phyloP scores from a whole-genome alignment of 2,113 vertebrate species.

The Ginglymostoma cirratum region DNA sequence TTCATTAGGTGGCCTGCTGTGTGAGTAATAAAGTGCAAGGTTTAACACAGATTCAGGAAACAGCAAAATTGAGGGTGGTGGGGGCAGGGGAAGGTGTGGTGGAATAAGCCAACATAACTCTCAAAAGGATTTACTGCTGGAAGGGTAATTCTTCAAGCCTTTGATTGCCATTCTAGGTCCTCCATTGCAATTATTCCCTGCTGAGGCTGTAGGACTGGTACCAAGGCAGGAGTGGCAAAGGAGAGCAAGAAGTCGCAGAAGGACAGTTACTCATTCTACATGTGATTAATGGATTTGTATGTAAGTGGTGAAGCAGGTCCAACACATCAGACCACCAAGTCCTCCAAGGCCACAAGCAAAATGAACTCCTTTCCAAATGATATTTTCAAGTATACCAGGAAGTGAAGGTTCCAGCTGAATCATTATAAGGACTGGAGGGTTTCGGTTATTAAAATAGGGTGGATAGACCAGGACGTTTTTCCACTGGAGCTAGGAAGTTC shows the following conservation, averaged over 20 bases:
- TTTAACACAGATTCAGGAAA: slow-evolving; percentile 11
- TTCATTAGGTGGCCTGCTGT: slow-evolving; percentile 4
- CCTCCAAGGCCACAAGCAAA: neutral
- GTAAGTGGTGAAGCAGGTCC: neutral
- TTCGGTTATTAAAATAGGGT: no score
- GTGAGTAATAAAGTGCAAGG: neutral
- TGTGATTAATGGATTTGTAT: neutral
- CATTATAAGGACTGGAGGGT: no score
- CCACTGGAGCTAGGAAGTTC: no score
- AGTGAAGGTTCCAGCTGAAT: neutral
- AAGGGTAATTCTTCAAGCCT: neutral
- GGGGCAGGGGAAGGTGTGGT: neutral
- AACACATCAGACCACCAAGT: neutral
- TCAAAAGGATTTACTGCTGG: neutral
- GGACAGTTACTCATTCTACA: neutral
- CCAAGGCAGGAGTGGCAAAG: neutral
- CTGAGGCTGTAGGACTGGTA: neutral
- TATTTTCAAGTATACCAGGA: neutral
- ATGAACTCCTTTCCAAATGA: neutral
- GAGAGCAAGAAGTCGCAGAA: neutral
- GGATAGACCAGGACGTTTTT: no score
- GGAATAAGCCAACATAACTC: neutral
- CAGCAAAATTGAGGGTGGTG: neutral
- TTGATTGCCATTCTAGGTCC: neutral
- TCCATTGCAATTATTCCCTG: neutral